Conservation (phyloP, 2,113 vertebrate species). For the Carettochelys insculpta region DNA sequence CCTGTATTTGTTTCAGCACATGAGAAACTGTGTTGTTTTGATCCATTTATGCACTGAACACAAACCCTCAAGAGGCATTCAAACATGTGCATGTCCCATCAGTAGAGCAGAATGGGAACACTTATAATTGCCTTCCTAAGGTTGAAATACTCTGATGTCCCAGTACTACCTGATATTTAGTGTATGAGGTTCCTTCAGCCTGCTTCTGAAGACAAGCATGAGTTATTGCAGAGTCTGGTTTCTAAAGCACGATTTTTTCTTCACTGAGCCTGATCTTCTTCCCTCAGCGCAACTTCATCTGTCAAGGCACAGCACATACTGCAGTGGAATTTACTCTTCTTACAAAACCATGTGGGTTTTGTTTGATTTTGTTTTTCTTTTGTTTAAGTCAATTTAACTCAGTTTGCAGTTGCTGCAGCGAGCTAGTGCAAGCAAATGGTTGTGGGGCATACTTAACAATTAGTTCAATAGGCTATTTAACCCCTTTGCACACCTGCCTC, state of each 20-base stretch:
- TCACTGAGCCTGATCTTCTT: too few relatives aligned
- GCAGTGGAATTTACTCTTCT: neutral
- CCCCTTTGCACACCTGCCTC: neutral
- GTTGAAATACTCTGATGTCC: neutral
- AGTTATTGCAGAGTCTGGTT: too few relatives aligned
- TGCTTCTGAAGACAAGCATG: neutral
- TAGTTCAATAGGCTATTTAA: neutral
- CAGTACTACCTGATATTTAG: neutral
- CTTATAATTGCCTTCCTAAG: neutral
- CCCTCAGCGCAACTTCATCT: neutral
- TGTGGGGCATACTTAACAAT: neutral
- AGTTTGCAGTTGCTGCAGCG: neutral
- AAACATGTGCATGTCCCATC: fast-evolving
- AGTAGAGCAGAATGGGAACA: fast-evolving
- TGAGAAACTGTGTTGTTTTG: neutral
- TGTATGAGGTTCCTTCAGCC: fast-evolving
- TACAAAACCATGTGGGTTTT: neutral
- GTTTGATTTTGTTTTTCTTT: too few relatives aligned
- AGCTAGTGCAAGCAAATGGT: neutral
- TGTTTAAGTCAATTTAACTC: neutral
- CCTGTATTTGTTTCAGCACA: neutral
- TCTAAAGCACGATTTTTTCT: too few relatives aligned
- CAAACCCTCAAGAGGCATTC: neutral
- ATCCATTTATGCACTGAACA: neutral
- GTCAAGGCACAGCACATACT: neutral